Evolutionary conservation across 2,888 invertebrate species (phyloP).

Genomic region (Leucozona laternaria): DNA sequence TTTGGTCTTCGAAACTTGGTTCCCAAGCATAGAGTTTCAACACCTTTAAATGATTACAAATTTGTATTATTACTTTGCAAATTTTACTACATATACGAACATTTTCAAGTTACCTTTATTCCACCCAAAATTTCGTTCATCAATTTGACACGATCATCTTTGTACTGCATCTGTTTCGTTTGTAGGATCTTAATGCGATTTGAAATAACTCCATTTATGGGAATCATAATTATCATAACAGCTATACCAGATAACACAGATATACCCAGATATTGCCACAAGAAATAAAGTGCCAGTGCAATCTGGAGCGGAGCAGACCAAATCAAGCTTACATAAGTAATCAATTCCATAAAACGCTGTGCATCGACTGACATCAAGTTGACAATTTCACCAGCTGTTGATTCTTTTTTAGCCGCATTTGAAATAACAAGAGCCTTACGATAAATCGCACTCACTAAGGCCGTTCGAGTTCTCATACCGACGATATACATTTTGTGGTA

Average conservation of each 20-base stretch:
- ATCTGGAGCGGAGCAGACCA: slow-evolving; percentile 97
- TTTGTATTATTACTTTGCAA: background rate
- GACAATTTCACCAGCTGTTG: slow-evolving; percentile 95
- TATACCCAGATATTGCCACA: slow-evolving; percentile 92
- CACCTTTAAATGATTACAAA: slow-evolving; percentile 84
- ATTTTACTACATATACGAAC: background rate
- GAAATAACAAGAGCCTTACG: slow-evolving; percentile 93
- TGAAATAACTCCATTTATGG: slow-evolving; percentile 93
- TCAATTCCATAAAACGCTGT: slow-evolving; percentile 93
- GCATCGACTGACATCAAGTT: slow-evolving; percentile 97
- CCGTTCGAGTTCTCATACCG: slow-evolving; percentile 95
- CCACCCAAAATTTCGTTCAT: slow-evolving; percentile 97
- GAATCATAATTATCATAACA: slow-evolving; percentile 96
- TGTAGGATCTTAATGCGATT: slow-evolving; percentile 91
- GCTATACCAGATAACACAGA: slow-evolving; percentile 94
- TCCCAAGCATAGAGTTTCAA: slow-evolving; percentile 98
- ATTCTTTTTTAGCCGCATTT: slow-evolving; percentile 91
- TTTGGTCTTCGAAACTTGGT: slow-evolving; percentile 94
- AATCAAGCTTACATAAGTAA: slow-evolving; percentile 93
- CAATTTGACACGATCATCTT: slow-evolving; percentile 95
- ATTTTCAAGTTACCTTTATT: slow-evolving; percentile 88
- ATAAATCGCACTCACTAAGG: slow-evolving; percentile 95
- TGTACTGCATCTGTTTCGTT: slow-evolving; percentile 95
- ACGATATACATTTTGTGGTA: slow-evolving; percentile 95
- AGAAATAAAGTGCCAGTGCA: slow-evolving; percentile 91